phyloP scores from a whole-genome alignment of 2,113 vertebrate species.

The Heptranchias perlo region DNA sequence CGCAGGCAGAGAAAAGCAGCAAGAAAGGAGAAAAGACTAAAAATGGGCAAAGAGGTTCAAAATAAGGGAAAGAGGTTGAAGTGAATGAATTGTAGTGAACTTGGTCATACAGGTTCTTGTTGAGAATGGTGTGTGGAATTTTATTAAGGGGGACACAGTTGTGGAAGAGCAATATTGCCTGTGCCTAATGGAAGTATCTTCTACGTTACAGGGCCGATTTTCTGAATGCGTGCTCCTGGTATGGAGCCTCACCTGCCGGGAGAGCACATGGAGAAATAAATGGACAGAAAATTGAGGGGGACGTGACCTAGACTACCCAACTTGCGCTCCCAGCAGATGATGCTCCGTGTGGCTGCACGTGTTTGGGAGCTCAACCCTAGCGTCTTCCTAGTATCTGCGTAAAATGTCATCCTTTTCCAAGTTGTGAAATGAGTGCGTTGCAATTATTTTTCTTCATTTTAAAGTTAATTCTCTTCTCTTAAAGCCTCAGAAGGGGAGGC shows the following conservation, averaged over 20 bases:
- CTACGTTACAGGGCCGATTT: not conserved
- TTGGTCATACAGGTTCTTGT: not conserved
- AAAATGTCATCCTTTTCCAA: not conserved
- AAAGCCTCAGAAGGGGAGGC: conserved; percentile 81
- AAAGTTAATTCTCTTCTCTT: conserved; percentile 36
- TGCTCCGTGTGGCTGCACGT: not conserved
- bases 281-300: not conserved
- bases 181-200: not conserved
- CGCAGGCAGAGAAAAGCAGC: not conserved
- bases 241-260: not conserved
- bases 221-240: not conserved
- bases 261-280: not conserved
- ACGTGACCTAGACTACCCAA: not conserved
- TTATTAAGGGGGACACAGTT: not conserved
- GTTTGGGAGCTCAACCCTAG: not conserved
- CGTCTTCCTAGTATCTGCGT: not conserved
- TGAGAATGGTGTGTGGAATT: not conserved
- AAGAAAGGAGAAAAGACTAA: not conserved
- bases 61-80: not conserved
- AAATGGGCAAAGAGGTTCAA: not conserved
- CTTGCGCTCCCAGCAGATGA: not conserved
- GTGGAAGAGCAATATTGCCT: not conserved
- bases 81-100: not conserved
- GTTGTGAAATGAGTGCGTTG: not conserved
- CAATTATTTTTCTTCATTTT: not conserved